Evolutionary conservation across 2,888 invertebrate species (phyloP), one percentile per base, ranked within the genome.

Genomic region (Eilema griseolum): DNA sequence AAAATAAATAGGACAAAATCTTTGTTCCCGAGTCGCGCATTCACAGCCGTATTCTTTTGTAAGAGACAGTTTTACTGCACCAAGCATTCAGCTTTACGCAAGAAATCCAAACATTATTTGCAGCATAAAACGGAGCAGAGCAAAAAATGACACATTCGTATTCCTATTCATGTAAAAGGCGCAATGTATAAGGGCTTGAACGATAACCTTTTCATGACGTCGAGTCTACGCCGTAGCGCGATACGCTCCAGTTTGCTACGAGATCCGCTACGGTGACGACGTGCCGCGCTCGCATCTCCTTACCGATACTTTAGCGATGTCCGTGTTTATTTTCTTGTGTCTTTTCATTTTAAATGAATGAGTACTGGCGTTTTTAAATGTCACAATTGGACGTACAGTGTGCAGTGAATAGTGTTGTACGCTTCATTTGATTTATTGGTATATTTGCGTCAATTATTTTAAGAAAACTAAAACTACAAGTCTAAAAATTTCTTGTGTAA

Each of bases 81-180:
- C 82, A 70, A 71, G 78, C 77, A 81, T 82, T 82, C 82, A 83
- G 72, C 75, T 76, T 73, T 69, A 78, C 75, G 82, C 83, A 85
- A 87, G 88, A 88, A 89, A 88, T 88, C 88, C 88, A 91, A 92
- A 91, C 89, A 88, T 81, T 86, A 89, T 91, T 90, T 89, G 88
- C 89, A 89, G 88, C 84, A 87, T 89, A 92, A 82, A 92, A 92
- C 89, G 87, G 87, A 90, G 88, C 88, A 88, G 85, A 86, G 86
- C 86, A 90, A 88, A 90, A 90, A 89, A 90, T 92, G 91, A 91
- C 89, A 90, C 92, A 93, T 90, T 91, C 90, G 89, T 89, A 91
- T 88, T 89, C 85, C 88, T 91, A 89, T 92, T 92, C 91, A 92
- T 85, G 89, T 89, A 91, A 92, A 92, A 93, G 90, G 92, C 91